These are phyloP conservation scores for Hesperia comma DNA, from an alignment of 2,888 invertebrate species.

Conservation along the genomic window DNA sequence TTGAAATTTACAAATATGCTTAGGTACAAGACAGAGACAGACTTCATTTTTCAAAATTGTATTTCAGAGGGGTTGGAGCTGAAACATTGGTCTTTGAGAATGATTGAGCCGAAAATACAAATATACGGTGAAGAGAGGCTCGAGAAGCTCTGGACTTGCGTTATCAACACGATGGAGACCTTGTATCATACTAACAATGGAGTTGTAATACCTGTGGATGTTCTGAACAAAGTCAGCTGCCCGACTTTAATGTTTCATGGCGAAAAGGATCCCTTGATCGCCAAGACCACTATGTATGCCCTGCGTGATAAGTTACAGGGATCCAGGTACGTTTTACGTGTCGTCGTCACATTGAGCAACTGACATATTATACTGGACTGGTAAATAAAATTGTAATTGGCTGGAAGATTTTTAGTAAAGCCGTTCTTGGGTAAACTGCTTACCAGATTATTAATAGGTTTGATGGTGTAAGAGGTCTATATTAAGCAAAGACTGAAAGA, in stretches of 20 bases:
- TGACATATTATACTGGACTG: no score
- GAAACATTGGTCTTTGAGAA: constrained; percentile 90
- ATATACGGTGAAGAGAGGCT: constrained; percentile 90
- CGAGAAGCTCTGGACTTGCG: constrained; percentile 87
- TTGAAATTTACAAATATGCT: no score
- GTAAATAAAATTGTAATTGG: no score
- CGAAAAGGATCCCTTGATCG: constrained; percentile 91
- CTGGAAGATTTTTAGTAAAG: no score
- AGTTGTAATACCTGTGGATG: constrained; percentile 87
- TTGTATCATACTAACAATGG: constrained; percentile 84
- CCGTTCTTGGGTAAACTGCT: no score
- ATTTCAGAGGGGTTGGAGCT: constrained; percentile 87
- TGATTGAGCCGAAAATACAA: constrained; percentile 88
- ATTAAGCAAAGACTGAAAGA: no score
- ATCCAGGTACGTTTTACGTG: no score
- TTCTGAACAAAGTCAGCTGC: constrained; percentile 86
- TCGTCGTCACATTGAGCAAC: no score
- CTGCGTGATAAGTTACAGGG: constrained; percentile 86
- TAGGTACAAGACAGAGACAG: constrained; percentile 49
- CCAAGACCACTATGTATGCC: constrained; percentile 88
- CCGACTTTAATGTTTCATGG: constrained; percentile 94
- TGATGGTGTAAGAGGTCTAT: no score
- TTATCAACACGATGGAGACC: constrained; percentile 86
- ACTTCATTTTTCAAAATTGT: constrained; percentile 60
- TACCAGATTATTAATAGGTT: no score